Conservation (phyloP, 2,797 vertebrate species). For the Fundulus diaphanus region DNA sequence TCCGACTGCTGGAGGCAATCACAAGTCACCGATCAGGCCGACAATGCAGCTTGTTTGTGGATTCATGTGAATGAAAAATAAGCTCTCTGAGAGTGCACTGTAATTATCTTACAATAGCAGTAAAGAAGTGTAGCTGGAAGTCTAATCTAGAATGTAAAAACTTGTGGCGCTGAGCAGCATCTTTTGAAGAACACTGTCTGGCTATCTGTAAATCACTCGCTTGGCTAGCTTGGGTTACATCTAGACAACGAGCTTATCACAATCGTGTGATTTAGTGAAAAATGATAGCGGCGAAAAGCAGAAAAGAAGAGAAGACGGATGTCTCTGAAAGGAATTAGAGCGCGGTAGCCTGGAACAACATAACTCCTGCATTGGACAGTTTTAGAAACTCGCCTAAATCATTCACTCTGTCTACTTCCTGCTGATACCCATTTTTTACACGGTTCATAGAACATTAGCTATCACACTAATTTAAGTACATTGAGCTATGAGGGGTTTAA, state of each 20-base stretch:
- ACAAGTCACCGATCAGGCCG: background rate
- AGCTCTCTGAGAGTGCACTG: background rate
- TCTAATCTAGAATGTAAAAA: background rate
- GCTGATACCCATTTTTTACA: background rate
- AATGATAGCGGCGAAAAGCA: no score
- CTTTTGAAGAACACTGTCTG: background rate
- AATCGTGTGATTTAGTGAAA: background rate
- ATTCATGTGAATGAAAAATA: background rate
- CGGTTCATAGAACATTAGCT: background rate
- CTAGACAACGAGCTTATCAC: background rate
- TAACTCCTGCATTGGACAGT: no score
- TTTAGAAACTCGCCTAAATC: background rate
- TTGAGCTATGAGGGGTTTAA: background rate
- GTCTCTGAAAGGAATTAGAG: background rate
- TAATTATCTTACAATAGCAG: background rate
- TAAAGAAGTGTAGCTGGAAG: background rate
- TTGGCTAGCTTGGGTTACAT: background rate
- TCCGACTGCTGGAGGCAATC: background rate
- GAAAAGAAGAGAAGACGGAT: background rate
- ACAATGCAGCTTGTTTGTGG: background rate
- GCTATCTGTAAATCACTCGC: background rate
- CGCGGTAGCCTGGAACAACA: background rate
- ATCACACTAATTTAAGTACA: background rate
- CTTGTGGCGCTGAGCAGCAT: background rate
- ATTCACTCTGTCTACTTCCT: background rate